Percentiles rank a stretch among this genome's conserved stretches.
Conservation (phyloP, 2,797 vertebrate genomes). For the Heterohyrax brucei region DNA sequence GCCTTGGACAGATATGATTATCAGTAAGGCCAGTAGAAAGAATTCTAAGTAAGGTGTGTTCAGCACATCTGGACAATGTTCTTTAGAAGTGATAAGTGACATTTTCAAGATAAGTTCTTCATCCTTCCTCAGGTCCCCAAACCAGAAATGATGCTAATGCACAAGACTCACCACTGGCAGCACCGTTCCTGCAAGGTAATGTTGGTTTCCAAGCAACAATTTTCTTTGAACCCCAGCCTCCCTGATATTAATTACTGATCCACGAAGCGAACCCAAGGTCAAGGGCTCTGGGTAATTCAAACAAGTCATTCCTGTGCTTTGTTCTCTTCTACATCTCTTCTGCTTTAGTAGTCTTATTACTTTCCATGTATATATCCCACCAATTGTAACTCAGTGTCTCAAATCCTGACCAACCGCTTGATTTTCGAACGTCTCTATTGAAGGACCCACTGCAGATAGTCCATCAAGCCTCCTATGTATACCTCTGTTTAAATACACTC, state of each 20-base stretch:
- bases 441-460: not conserved
- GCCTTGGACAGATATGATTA: not conserved
- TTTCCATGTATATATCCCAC: not conserved
- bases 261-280: not conserved
- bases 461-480: not conserved
- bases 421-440: not conserved
- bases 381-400: not conserved
- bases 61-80: not conserved
- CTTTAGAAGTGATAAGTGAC: not conserved
- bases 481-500: not conserved
- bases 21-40: not conserved
- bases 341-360: not conserved
- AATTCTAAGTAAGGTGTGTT: not conserved
- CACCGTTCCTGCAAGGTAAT: conserved; percentile 45
- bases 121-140: conserved; percentile 55
- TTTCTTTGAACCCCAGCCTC: not conserved
- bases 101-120: not conserved
- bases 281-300: not conserved
- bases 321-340: not conserved
- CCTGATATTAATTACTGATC: not conserved
- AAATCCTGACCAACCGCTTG: not conserved
- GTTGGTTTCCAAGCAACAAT: not conserved
- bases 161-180: not conserved
- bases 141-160: not conserved
- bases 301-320: not conserved